Evolutionary conservation across 2,888 invertebrate species (phyloP), one percentile per base, ranked within the genome.

Genomic region (Nowickia ferox): DNA sequence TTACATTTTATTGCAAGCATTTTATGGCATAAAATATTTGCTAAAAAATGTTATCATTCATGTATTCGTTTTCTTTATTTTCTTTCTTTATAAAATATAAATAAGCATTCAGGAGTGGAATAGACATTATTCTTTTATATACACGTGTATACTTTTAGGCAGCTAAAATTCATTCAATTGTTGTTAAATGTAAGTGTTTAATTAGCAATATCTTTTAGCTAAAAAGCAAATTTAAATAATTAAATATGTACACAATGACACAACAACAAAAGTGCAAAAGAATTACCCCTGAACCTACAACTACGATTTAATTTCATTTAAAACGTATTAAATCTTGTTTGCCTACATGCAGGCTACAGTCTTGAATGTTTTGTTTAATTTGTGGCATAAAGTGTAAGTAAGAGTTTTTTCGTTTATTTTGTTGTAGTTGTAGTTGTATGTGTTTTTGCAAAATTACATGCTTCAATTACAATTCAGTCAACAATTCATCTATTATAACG

Each of bases 401-500:
- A n/a, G n/a, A n/a, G n/a, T n/a, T 30, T 30, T 30, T 30, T 6
- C 5, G 30, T 2, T 22, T 30, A 6, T 30, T 30, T 30, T 5
- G 48, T 15, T 44, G 46, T 44, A 17, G 51, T 13, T 9, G 61
- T 40, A n/a, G 2, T 13, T 22, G 46, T 38, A 22, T 72, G 65
- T 59, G 17, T 48, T 42, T 3, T 9, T 74, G 46, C 11, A 51
- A 48, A 71, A 44, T 72, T 53, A 72, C 83, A 84, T 84, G 77
- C 77, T 68, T 66, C 19, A 75, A 76, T 75, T 63, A 75, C 53
- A 78, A 44, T 81, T 61, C 30, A 66, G 51, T 66, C 11, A 44
- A 61, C 61, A 75, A 78, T 44, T 69, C 46, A 69, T 53, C 66
- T 59, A 77, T 59, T 44, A 6, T 30, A 78, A 84, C 83, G 63